A percentile compares a stretch with the other conserved stretches of the same genome.
phyloP scores from a whole-genome alignment of 2,888 invertebrate genomes.

The Julus scandinavius region DNA sequence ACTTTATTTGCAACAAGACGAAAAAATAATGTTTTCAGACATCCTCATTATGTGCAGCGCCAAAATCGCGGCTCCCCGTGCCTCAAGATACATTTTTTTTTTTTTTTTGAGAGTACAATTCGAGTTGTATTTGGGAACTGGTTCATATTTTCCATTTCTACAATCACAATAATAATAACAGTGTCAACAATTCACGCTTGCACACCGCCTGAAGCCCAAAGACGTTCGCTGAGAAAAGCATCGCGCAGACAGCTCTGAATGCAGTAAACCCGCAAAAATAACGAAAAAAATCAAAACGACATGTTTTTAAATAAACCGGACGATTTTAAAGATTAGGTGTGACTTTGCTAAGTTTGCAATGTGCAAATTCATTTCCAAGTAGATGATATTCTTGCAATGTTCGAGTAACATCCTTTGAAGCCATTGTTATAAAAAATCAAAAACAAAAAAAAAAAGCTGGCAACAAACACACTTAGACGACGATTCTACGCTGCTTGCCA shows the following conservation, averaged over 20 bases:
- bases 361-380: not conserved
- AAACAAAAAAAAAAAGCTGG: not conserved
- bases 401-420: not conserved
- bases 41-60: slow-evolving; percentile 34
- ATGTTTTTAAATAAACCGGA: not conserved
- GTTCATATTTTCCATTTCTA: not conserved
- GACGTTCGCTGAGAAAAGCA: not conserved
- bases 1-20: slow-evolving; percentile 42
- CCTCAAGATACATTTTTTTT: not conserved
- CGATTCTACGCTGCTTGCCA: not conserved
- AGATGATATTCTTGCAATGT: not conserved
- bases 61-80: not conserved
- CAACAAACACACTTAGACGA: not conserved
- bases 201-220: not conserved
- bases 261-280: not conserved
- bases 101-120: not conserved
- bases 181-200: not conserved
- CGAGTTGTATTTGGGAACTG: not conserved
- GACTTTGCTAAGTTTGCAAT: not conserved
- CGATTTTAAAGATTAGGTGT: not conserved
- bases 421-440: not conserved
- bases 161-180: slow-evolving; percentile 41
- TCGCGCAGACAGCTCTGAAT: not conserved
- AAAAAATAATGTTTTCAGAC: slow-evolving; percentile 42
- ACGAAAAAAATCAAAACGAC: not conserved